Conservation (phyloP, 2,888 invertebrate genomes). For the Apamea crenata region DNA sequence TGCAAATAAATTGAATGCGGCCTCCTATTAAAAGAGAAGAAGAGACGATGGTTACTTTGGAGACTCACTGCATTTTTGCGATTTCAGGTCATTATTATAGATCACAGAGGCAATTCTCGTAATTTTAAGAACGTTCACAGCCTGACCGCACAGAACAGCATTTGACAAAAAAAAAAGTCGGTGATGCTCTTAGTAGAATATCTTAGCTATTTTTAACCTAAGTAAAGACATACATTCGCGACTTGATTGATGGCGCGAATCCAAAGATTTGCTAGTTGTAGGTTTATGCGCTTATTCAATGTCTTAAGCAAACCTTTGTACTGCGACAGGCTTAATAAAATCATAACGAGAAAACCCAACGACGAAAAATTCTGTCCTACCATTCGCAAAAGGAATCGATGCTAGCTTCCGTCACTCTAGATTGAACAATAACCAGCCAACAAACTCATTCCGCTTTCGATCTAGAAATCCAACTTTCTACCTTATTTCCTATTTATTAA, state of each 20-base stretch:
- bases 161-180: no score
- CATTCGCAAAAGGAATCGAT: slow-evolving; percentile 9
- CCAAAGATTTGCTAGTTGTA: no score
- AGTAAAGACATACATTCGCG: no score
- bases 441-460: slow-evolving; percentile 27
- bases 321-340: neutral
- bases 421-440: slow-evolving; percentile 24
- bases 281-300: no score
- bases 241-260: no score
- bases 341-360: neutral
- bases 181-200: no score
- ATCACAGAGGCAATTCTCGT: no score
- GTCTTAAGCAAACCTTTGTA: no score
- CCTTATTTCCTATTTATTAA: slow-evolving; percentile 39
- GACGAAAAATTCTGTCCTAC: neutral
- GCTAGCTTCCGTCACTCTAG: slow-evolving; percentile 13
- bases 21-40: neutral
- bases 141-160: no score
- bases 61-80: neutral
- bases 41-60: neutral
- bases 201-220: no score
- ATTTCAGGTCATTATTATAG: neutral
- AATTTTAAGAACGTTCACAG: no score
- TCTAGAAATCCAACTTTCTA: slow-evolving; percentile 33
- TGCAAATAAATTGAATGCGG: neutral